phyloP scores from a whole-genome alignment of 2,888 invertebrate species.

The Andrena flavipes region DNA sequence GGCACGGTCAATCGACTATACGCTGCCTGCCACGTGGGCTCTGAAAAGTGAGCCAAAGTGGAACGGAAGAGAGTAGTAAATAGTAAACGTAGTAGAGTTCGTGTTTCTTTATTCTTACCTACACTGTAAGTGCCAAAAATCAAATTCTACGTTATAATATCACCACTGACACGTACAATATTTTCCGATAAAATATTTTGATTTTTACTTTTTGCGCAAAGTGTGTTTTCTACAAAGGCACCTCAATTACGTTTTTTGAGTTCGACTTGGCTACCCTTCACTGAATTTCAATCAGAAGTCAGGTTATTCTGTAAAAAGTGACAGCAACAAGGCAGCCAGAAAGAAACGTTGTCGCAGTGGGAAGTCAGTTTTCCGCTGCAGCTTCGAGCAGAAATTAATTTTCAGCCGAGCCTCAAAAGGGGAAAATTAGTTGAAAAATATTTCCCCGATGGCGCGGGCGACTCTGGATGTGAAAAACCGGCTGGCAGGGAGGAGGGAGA shows the following conservation, averaged over 20 bases:
- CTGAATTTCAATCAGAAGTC: no score
- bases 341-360: neutral
- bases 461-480: constrained; percentile 6
- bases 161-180: no score
- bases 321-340: neutral
- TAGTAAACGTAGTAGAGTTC: no score
- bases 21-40: neutral
- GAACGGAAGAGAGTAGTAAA: neutral
- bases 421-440: constrained; percentile 10
- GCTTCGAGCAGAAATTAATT: constrained; percentile 22
- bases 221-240: no score
- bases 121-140: no score
- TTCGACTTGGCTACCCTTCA: no score
- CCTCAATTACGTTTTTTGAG: no score
- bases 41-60: neutral
- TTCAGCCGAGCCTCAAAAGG: neutral
- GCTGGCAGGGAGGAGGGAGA: neutral
- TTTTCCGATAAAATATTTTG: no score
- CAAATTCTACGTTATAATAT: no score
- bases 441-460: neutral
- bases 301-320: neutral
- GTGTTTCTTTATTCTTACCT: no score
- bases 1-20: constrained; percentile 8
- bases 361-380: neutral
- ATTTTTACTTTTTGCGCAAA: no score